These are phyloP conservation scores for Pomatostomus ruficeps DNA, from an alignment of 2,113 vertebrate genomes.

Conservation along the genomic window DNA sequence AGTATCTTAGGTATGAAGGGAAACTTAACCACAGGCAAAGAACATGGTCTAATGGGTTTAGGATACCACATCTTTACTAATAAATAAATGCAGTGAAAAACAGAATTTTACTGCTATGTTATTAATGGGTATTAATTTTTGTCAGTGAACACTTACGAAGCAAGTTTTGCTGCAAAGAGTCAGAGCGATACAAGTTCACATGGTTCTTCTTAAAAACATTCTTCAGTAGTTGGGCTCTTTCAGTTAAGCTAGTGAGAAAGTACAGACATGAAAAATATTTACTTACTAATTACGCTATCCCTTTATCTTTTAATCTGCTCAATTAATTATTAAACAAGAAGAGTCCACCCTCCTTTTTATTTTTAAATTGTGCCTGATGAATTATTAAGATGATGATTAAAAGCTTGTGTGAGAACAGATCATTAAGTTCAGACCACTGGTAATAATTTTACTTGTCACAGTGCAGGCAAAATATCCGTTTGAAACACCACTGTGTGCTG, in stretches of 20 bases:
- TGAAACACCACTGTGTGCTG: not conserved
- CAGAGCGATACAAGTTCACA: conserved; percentile 89
- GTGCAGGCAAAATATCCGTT: not conserved
- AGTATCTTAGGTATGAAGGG: not conserved
- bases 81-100: not conserved
- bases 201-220: conserved; percentile 99
- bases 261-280: conserved; percentile 1
- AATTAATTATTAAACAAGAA: not conserved
- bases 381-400: not conserved
- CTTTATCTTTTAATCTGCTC: not conserved
- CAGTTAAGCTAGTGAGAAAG: conserved; percentile 81
- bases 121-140: not conserved
- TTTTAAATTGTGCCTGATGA: not conserved
- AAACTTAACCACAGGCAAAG: not conserved
- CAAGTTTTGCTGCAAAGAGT: conserved; percentile 93
- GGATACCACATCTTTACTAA: not conserved
- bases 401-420: not conserved
- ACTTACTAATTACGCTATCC: not conserved
- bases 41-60: not conserved
- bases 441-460: not conserved
- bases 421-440: not conserved
- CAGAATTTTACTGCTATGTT: not conserved
- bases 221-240: conserved; percentile 95
- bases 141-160: conserved; percentile 83
- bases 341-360: not conserved